Conservation (phyloP, 2,113 vertebrate genomes). For the Pardalotus punctatus region DNA sequence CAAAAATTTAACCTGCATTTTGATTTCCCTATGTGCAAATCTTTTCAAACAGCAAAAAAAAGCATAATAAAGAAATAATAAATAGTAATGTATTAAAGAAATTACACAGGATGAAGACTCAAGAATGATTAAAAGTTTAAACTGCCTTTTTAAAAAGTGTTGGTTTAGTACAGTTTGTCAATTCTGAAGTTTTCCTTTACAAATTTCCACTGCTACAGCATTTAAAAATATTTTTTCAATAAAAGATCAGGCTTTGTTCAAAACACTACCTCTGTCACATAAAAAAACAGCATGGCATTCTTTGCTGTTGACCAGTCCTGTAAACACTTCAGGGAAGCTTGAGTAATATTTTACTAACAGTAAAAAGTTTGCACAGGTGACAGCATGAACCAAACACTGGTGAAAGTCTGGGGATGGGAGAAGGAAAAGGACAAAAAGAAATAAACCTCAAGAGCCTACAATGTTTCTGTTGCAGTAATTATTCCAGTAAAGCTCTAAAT, state of each 20-base stretch:
- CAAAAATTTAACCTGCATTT: not conserved
- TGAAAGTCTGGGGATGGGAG: not conserved
- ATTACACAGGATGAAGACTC: not conserved
- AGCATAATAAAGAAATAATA: not conserved
- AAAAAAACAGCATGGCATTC: not conserved
- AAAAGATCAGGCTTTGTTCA: not conserved
- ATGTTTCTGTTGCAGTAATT: not conserved
- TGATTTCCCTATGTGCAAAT: not conserved
- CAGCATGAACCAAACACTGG: not conserved
- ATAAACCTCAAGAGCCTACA: not conserved
- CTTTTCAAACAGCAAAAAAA: not conserved
- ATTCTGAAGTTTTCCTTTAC: not conserved
- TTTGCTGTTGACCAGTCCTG: not conserved
- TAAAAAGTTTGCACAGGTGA: not conserved
- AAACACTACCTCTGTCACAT: not conserved
- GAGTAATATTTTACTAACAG: not conserved
- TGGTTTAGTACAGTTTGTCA: not conserved
- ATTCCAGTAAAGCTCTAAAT: not conserved
- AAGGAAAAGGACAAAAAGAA: not conserved
- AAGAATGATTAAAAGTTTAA: not conserved
- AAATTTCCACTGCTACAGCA: not conserved
- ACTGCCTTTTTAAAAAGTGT: not conserved
- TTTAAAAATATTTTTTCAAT: not conserved
- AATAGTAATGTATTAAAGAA: not conserved
- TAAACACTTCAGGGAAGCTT: not conserved